Conservation (phyloP, 2,888 invertebrate genomes). For the Euplagia quadripunctaria region DNA sequence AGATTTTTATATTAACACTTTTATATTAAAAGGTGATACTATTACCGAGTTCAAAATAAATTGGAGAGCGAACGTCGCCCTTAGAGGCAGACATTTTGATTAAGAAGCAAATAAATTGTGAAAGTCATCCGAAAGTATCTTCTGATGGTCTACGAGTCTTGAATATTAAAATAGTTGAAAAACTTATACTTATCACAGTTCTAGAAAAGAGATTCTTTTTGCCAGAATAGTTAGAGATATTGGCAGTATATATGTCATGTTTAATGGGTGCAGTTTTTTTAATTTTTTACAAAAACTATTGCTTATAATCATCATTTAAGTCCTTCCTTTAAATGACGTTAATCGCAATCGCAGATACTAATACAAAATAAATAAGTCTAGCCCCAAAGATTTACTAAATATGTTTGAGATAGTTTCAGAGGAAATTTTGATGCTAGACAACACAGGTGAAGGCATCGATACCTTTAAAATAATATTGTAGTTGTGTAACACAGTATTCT, state of each 20-base stretch:
- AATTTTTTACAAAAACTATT: not conserved
- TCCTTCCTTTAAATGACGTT: not conserved
- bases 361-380: no score
- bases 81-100: slow-evolving; percentile 42
- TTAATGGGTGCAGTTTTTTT: not conserved
- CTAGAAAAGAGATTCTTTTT: not conserved
- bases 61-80: not conserved
- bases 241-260: not conserved
- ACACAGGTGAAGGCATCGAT: no score
- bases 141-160: slow-evolving; percentile 38
- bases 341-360: no score
- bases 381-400: not conserved
- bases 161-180: slow-evolving; percentile 40
- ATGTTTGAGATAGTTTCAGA: not conserved
- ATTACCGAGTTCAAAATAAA: not conserved
- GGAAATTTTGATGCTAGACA: not conserved
- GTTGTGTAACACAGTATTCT: no score
- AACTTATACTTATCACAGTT: slow-evolving; percentile 15
- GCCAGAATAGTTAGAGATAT: not conserved
- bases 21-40: not conserved
- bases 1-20: not conserved
- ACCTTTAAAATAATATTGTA: no score
- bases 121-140: slow-evolving; percentile 39
- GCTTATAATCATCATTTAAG: not conserved
- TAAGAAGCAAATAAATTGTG: slow-evolving; percentile 51